Base-by-base conservation (phyloP, 2,797 vertebrate species). In the Enteromius anoplus region DNA sequence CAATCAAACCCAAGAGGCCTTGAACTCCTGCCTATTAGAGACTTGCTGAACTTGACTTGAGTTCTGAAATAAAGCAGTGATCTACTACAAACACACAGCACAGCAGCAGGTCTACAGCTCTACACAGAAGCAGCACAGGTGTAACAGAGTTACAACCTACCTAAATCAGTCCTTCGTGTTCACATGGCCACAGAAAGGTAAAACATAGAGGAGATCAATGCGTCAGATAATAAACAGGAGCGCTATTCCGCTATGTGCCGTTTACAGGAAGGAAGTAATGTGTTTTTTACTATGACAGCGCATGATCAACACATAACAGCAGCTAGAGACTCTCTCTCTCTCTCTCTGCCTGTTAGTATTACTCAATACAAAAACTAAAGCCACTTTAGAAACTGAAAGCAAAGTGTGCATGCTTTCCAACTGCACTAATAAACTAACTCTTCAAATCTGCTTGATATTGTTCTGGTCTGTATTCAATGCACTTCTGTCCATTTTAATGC, bases 281-380 rank as follows among this genome's bases (percentile, higher is more conserved):
- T 32, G 58, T 29, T 78, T 32, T 78, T 21, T 66, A 14, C 23
- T 82, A 42, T 82, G 72, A 82, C 81, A 76, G 81, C 72, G 34
- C 81, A 82, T 75, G 70, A 73, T 66, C 70, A 75, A 51, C 53
- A 34, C 37, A 70, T 29, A 70, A 62, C 75, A 47, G 55, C 15
- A 26, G 55, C 37, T 17, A 29, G 12, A 21, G 37, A 72, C 34
- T 60, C 51, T 47, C 53, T 80, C 40, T 60, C 51, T 80, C 53
- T 29, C 4, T 80, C 23, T 71, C 51, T 72, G 26, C 37, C 58
- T 51, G 6, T 62, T 21, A 55, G 5, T 10, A 81, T 72, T 81
- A 5, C 69, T 80, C 37, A 58, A 53, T n/a, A 55, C 23, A 45
- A 80, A 19, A 19, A 58, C 45, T 37, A 11, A 53, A 40, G 19